Conservation (phyloP, 2,888 invertebrate genomes). For the Hydraecia micacea region DNA sequence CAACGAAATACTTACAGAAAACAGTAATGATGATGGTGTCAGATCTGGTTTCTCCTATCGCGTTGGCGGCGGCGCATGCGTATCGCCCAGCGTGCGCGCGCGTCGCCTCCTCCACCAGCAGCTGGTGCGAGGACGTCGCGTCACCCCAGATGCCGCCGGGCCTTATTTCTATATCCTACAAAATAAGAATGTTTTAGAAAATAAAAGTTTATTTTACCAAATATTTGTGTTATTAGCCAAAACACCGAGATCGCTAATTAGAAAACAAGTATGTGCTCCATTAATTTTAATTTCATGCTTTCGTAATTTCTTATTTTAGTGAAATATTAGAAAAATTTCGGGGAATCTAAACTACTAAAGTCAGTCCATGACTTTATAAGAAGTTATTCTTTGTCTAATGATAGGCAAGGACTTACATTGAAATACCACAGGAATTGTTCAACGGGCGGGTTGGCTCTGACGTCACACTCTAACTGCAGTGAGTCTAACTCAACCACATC, state of each 20-base stretch:
- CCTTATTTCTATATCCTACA: constrained; percentile 82
- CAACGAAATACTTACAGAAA: constrained; percentile 77
- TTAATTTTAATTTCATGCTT: neutral
- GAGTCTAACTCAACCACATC: constrained; percentile 85
- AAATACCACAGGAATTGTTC: constrained; percentile 84
- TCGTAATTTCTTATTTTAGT: neutral
- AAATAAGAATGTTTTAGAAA: neutral
- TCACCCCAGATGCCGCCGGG: constrained; percentile 81
- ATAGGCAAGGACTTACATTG: constrained; percentile 80
- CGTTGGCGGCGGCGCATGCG: constrained; percentile 83
- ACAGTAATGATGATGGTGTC: constrained; percentile 81
- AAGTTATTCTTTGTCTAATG: neutral
- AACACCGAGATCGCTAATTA: neutral
- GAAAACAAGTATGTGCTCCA: neutral
- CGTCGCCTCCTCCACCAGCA: constrained; percentile 80
- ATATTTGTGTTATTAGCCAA: neutral
- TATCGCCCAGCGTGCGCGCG: constrained; percentile 82
- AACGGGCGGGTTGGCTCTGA: constrained; percentile 86
- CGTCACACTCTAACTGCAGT: constrained; percentile 84
- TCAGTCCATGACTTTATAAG: neutral
- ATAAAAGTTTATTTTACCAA: neutral
- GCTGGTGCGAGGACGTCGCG: constrained; percentile 70
- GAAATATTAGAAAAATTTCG: neutral
- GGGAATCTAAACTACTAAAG: neutral
- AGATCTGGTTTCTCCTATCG: constrained; percentile 81